Base-by-base conservation (phyloP, 2,797 vertebrate genomes). In the Myotis findleyi region DNA sequence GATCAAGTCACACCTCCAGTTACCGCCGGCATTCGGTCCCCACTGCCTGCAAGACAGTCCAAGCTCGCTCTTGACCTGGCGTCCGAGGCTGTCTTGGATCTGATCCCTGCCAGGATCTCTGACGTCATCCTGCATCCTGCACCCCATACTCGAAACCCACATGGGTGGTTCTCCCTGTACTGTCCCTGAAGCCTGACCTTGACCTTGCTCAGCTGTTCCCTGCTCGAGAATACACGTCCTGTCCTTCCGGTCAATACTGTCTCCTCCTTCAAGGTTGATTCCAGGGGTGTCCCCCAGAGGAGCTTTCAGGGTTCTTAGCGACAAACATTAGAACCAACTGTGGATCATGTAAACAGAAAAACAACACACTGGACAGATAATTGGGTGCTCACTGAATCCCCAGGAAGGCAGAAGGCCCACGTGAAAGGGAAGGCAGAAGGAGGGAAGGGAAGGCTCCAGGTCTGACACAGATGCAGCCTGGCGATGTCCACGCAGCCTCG, bases 401-500 rank as follows among this genome's bases (percentile, higher is more conserved):
- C 66, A 30, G 47, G 72, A 89, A 62, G 71, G 44, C 38, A 79
- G 71, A 36, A 44, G 17, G 72, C 27, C 23, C 64, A 18, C 47
- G 20, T 7, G n/a, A 25, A 62, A 64, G 49, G 23, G 25, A 27
- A 82, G 20, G 85, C 38, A 21, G 38, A 10, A 23, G 20, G 16
- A 16, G 4, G 68, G 23, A 18, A 80, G 36, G n/a, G 51, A 25
- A 84, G 68, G 11, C 12, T 9, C 18, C 47, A 2, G 11, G 33
- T 17, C 66, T 27, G 20, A 33, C 38, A 23, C 13, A 10, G 36
- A 80, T 80, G n/a, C 85, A 59, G 38, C 23, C 77, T 51, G 66
- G 77, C 0, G 14, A 41, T 0, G 17, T 6, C 23, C 41, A 12
- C 0, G 0, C 62, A 5, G 36, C 68, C 55, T 55, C 0, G 3